Evolutionary conservation across 2,888 invertebrate genomes (phyloP).

Genomic region (Quadriops clusia): DNA sequence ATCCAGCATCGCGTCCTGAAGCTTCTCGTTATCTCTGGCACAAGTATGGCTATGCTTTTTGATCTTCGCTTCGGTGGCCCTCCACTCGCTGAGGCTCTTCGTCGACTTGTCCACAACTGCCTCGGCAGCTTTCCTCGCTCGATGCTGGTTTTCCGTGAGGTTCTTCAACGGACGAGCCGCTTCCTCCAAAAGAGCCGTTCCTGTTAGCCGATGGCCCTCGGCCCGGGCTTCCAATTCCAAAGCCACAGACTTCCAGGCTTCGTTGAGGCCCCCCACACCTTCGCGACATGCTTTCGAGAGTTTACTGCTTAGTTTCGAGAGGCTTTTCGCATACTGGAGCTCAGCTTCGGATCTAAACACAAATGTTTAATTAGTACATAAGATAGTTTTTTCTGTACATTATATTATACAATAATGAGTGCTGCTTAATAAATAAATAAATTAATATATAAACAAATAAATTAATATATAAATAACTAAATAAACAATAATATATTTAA

Average conservation of each 20-base stretch:
- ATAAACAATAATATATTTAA: too few species aligned
- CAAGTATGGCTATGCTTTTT: conserved; percentile 81
- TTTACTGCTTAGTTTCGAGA: conserved; percentile 78
- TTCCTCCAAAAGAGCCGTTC: conserved; percentile 64
- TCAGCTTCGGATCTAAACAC: conserved; percentile 80
- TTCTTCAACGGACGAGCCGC: conserved; percentile 77
- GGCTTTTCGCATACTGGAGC: conserved; percentile 78
- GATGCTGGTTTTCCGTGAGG: conserved; percentile 58
- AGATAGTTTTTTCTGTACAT: too few species aligned
- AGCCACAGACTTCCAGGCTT: conserved; percentile 86
- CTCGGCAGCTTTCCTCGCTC: conserved; percentile 61
- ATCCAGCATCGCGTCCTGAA: conserved; percentile 65
- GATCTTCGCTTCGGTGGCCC: conserved; percentile 74
- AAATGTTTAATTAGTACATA: too few species aligned
- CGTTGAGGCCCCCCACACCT: conserved; percentile 66
- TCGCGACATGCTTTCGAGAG: conserved; percentile 72
- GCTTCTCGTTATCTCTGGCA: conserved; percentile 82
- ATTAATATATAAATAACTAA: too few species aligned
- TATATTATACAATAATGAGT: too few species aligned
- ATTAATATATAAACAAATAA: too few species aligned
- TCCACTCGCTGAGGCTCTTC: conserved; percentile 71
- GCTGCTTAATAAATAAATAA: too few species aligned
- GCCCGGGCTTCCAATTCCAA: conserved; percentile 87
- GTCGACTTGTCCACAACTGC: conserved; percentile 76
- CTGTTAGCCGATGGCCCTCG: conserved; percentile 66